Conservation (phyloP, 2,888 invertebrate species). For the Habrosyne pyritoides region DNA sequence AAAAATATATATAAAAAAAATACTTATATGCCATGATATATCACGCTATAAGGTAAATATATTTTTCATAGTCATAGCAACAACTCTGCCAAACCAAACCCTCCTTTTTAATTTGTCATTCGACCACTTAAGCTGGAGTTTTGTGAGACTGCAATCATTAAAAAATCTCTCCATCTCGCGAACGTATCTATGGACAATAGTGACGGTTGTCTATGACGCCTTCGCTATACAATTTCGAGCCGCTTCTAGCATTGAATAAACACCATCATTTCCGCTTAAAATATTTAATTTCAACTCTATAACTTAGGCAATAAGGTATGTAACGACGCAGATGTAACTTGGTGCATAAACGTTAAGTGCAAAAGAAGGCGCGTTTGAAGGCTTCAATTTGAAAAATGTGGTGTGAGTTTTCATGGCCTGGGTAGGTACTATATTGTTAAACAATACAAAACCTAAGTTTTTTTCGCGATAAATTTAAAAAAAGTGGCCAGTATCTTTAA, state of each 20-base stretch:
- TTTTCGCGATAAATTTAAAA: too few relatives aligned
- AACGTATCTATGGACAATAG: constrained; percentile 41
- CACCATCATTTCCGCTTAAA: constrained; percentile 16
- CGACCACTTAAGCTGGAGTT: constrained; percentile 57
- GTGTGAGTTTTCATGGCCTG: background rate
- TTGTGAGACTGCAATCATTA: constrained; percentile 50
- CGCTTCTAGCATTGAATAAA: constrained; percentile 35
- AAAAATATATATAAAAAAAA: too few relatives aligned
- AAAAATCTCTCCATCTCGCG: constrained; percentile 41
- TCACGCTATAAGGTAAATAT: too few relatives aligned
- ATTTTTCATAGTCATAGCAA: constrained; percentile 9
- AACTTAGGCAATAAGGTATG: background rate
- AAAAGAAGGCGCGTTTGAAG: constrained; percentile 22
- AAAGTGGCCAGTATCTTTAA: too few relatives aligned
- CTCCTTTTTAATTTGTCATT: constrained; percentile 61
- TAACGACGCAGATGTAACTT: constrained; percentile 1
- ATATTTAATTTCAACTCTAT: background rate
- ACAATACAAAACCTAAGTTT: background rate
- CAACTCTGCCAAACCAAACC: constrained; percentile 20
- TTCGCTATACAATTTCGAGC: constrained; percentile 43
- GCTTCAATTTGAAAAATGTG: constrained; percentile 31
- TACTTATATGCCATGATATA: too few relatives aligned
- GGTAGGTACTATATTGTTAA: background rate
- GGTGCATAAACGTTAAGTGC: constrained; percentile 19
- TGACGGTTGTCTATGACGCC: constrained; percentile 40